Percentiles rank a stretch among this genome's conserved stretches.
These are phyloP conservation scores for Eremobia ochroleuca DNA, from an alignment of 2,888 invertebrate genomes.

Conservation along the genomic window DNA sequence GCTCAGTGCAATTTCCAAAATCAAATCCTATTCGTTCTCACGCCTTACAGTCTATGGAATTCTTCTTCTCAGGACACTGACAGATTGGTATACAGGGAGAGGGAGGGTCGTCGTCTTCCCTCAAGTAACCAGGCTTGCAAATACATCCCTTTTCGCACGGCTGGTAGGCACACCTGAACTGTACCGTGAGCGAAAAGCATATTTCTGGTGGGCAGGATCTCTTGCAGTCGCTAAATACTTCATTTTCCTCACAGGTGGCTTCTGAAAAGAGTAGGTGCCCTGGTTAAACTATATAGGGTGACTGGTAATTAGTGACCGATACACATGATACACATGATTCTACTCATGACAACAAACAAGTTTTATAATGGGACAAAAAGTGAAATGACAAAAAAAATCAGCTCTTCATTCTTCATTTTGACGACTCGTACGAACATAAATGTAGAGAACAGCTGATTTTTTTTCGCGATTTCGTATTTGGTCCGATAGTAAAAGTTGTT, in stretches of 20 bases:
- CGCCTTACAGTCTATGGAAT: constrained; percentile 35
- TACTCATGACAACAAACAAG: too few species aligned
- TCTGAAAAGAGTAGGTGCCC: constrained; percentile 5
- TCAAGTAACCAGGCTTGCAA: constrained; percentile 46
- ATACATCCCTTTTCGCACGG: constrained; percentile 45
- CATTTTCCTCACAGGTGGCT: constrained; percentile 56
- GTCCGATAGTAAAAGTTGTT: too few species aligned
- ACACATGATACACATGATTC: too few species aligned
- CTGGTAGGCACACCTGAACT: constrained; percentile 57
- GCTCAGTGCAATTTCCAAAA: not conserved
- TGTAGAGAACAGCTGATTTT: too few species aligned
- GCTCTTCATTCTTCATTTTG: too few species aligned
- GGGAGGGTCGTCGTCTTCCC: constrained; percentile 25
- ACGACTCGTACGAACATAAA: too few species aligned
- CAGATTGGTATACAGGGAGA: constrained; percentile 50
- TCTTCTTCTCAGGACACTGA: constrained; percentile 49
- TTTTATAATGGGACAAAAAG: too few species aligned
- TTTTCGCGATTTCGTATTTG: too few species aligned
- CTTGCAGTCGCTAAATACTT: constrained; percentile 63
- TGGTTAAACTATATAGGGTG: not conserved
- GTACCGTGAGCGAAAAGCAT: constrained; percentile 63
- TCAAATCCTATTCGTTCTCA: not conserved
- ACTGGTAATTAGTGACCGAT: too few species aligned
- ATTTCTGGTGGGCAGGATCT: constrained; percentile 67
- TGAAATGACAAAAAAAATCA: too few species aligned